Evolutionary conservation across 2,888 invertebrate species (phyloP).

Genomic region (Seladonia tumulorum): DNA sequence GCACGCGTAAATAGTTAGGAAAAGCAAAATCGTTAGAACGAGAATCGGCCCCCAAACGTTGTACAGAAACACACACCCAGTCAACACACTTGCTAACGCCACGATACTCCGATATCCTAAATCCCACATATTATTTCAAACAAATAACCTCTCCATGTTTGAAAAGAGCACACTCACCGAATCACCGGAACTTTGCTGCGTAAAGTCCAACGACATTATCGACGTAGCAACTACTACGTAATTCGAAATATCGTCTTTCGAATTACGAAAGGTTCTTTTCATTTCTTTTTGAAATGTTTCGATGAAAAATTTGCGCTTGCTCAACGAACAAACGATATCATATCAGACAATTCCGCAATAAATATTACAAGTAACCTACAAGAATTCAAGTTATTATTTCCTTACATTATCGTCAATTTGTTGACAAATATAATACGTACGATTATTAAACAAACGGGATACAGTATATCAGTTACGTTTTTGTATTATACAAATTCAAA

Average conservation of each 20-base stretch:
- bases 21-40: conserved; percentile 72
- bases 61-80: conserved; percentile 77
- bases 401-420: too few species aligned
- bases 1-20: conserved; percentile 77
- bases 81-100: conserved; percentile 78
- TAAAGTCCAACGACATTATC: conserved; percentile 59
- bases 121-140: conserved; percentile 83
- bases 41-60: conserved; percentile 79
- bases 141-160: conserved; percentile 81
- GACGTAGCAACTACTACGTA: conserved; percentile 55
- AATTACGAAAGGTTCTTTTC: neutral
- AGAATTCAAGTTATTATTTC: too few species aligned
- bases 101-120: conserved; percentile 78
- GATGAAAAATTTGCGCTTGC: neutral
- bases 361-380: too few species aligned
- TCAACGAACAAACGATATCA: neutral
- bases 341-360: too few species aligned
- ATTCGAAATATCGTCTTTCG: conserved; percentile 11
- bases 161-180: conserved; percentile 79
- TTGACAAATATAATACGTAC: too few species aligned
- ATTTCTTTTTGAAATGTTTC: neutral
- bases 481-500: too few species aligned
- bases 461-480: too few species aligned
- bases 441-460: too few species aligned
- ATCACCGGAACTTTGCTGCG: conserved; percentile 70